Evolutionary conservation across 1,140 invertebrate species (phyloP).

Genomic region (Dendrolimus kikuchii): DNA sequence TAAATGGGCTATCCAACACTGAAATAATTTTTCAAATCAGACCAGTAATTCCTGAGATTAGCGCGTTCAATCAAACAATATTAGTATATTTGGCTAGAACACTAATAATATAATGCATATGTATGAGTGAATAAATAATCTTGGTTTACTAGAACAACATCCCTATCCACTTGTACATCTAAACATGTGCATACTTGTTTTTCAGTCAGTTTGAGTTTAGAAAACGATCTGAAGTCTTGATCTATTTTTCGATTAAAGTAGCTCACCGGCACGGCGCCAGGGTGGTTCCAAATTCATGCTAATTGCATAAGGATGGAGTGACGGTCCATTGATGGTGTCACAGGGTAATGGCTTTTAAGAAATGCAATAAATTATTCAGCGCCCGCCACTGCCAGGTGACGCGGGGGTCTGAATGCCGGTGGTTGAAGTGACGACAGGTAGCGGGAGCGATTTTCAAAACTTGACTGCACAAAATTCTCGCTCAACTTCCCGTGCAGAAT

Average conservation of each 20-base stretch:
- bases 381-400: slow-evolving; percentile 53
- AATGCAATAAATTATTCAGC: slow-evolving; percentile 68
- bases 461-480: not conserved
- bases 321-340: slow-evolving; percentile 57
- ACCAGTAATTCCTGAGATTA: too few relatives aligned
- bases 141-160: too few relatives aligned
- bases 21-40: too few relatives aligned
- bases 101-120: too few relatives aligned
- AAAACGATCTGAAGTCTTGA: not conserved
- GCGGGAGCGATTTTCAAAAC: not conserved
- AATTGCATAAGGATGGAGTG: slow-evolving; percentile 50
- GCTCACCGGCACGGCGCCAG: not conserved
- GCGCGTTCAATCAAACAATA: too few relatives aligned
- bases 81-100: too few relatives aligned
- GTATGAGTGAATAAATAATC: too few relatives aligned
- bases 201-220: not conserved
- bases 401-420: slow-evolving; percentile 17
- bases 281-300: slow-evolving; percentile 50
- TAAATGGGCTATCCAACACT: too few relatives aligned
- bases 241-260: not conserved
- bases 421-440: not conserved
- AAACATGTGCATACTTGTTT: too few relatives aligned
- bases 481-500: too few relatives aligned
- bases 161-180: too few relatives aligned
- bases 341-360: slow-evolving; percentile 69